Base-by-base conservation (phyloP, 1,140 invertebrate species). In the Euwallacea fornicatus region DNA sequence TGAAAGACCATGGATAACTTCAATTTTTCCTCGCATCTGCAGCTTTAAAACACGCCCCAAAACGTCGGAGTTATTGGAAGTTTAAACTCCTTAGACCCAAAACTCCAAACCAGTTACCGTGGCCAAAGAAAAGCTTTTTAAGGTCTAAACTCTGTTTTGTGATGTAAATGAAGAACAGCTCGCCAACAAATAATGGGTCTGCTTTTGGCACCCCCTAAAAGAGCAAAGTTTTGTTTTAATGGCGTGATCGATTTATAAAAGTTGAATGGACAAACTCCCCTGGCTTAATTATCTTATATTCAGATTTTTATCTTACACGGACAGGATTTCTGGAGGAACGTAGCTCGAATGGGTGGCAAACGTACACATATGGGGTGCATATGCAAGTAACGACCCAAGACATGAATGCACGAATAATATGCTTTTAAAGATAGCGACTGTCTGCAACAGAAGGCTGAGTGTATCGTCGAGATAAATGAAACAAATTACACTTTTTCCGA, bases 151-250 rank as follows among this genome's bases (percentile, higher is more conserved):
- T 65, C 16, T 53, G 47, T 65, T 65, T 65, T 65, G 63, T 65
- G 16, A 65, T 53, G 47, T 65, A 65, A 65, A 65, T 65, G 47
- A 16, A 15, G 47, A 42, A 6, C 21, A 44, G 63, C 50, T 42
- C 54, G n/a, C 43, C 63, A 65, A 53, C 63, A 65, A 65, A 65
- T 65, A 65, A 65, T 65, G 47, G 43, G n/a, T 55, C 63, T 65
- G 63, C 46, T 65, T 65, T 65, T 65, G 63, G 63, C 63, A 65
- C 47, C 63, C 47, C 59, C 42, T 47, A 16, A 65, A 54, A 63
- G 11, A 15, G 33, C 33, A 54, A 65, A 53, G 10, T 61, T 61
- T 61, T 41, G 33, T 61, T 61, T 61, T 61, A 42, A 61, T 61
- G 42, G 10, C 11, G 9, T 61, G 11, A 61, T 61, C 42, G 59